Conservation (phyloP, 2,113 vertebrate genomes). For the Syrrhaptes paradoxus region DNA sequence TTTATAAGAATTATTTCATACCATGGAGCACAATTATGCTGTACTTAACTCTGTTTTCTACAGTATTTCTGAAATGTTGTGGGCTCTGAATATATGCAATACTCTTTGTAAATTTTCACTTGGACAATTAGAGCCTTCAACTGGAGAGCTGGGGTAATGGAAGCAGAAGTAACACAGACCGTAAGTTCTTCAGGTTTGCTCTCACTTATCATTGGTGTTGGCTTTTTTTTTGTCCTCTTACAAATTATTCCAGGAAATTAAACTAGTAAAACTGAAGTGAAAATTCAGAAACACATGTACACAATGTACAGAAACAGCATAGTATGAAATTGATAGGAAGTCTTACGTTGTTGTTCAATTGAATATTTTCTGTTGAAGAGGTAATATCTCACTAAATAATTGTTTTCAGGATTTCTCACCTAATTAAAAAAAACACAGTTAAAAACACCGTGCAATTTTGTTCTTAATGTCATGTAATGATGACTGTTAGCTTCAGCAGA, state of each 20-base stretch:
- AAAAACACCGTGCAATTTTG: background rate
- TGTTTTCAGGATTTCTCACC: background rate
- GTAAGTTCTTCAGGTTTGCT: background rate
- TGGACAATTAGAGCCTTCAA: rapidly evolving
- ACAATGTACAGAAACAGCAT: background rate
- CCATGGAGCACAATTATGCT: background rate
- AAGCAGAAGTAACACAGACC: background rate
- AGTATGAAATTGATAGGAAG: background rate
- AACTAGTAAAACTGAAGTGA: background rate
- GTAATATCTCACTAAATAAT: background rate
- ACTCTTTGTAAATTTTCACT: background rate
- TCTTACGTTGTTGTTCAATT: background rate
- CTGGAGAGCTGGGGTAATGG: background rate
- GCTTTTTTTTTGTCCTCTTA: background rate
- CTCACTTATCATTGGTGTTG: background rate
- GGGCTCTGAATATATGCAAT: background rate
- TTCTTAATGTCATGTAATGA: background rate
- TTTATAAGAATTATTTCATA: background rate
- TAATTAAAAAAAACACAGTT: background rate
- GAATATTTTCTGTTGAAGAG: background rate
- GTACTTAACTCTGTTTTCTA: background rate
- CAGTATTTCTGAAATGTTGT: background rate
- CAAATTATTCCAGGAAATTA: background rate
- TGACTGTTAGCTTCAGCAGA: background rate
- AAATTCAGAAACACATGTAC: background rate